Percentiles rank a stretch among this genome's conserved stretches.
Evolutionary conservation across 1,140 invertebrate species (phyloP).

Genomic region (Leptinotarsa lineolata): DNA sequence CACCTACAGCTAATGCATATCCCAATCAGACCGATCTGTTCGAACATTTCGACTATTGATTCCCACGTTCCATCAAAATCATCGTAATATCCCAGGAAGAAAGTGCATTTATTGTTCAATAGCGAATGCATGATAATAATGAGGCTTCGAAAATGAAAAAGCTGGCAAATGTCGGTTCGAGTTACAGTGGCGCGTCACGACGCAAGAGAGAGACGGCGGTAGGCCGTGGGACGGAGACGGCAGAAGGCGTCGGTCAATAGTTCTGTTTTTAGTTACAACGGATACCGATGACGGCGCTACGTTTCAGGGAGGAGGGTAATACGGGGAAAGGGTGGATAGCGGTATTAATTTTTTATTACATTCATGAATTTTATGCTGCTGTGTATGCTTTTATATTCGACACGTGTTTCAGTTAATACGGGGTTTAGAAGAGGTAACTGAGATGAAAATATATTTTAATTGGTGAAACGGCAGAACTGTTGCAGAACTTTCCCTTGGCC

Average conservation of each 20-base stretch:
- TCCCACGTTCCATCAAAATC: slow-evolving; percentile 1
- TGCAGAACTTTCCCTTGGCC: too few species aligned
- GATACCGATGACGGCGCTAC: slow-evolving; percentile 41
- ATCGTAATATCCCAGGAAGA: slow-evolving; percentile 12
- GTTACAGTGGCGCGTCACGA: slow-evolving; percentile 33
- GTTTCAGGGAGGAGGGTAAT: not conserved
- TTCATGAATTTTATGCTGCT: not conserved
- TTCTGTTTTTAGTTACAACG: slow-evolving; percentile 37
- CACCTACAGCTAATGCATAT: too few species aligned
- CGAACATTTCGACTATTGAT: not conserved
- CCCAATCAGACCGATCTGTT: too few species aligned
- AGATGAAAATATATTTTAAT: too few species aligned
- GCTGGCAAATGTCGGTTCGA: slow-evolving; percentile 36
- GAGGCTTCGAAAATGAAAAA: slow-evolving; percentile 30
- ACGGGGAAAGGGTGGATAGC: not conserved
- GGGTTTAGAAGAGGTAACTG: too few species aligned
- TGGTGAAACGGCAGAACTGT: too few species aligned
- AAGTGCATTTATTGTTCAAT: slow-evolving; percentile 30
- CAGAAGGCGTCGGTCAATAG: slow-evolving; percentile 42
- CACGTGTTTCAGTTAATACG: too few species aligned
- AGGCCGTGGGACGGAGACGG: slow-evolving; percentile 13
- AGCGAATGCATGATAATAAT: slow-evolving; percentile 25
- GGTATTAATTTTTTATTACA: not conserved
- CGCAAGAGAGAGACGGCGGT: slow-evolving; percentile 29
- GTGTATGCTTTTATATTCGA: too few species aligned